Percentiles rank a stretch among this genome's conserved stretches.
These are phyloP conservation scores for Phoxinus dragarum DNA, from an alignment of 2,797 vertebrate genomes.

Conservation along the genomic window DNA sequence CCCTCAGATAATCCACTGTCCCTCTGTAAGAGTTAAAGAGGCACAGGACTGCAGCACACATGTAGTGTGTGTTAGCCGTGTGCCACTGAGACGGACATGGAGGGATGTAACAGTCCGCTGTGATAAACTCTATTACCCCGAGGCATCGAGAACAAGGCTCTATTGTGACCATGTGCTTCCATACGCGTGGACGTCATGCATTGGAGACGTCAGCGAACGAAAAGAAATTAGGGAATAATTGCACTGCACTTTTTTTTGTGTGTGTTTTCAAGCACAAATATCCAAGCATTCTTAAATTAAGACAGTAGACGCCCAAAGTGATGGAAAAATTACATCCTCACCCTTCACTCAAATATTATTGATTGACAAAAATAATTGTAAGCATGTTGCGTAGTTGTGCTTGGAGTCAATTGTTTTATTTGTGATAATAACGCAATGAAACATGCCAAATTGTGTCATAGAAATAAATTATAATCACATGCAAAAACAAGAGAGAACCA, in stretches of 20 bases:
- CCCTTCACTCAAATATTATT: not conserved
- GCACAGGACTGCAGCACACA: not conserved
- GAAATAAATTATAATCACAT: no score
- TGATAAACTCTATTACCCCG: slow-evolving; percentile 54
- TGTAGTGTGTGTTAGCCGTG: slow-evolving; percentile 47
- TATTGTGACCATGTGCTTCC: slow-evolving; percentile 63
- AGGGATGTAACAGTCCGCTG: slow-evolving; percentile 25
- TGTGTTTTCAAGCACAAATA: not conserved
- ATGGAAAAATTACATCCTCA: not conserved
- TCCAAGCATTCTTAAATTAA: not conserved
- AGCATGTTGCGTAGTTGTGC: not conserved
- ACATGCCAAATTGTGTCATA: no score
- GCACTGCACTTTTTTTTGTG: not conserved
- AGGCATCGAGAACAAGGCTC: slow-evolving; percentile 68
- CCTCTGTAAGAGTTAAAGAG: not conserved
- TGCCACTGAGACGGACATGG: slow-evolving; percentile 31
- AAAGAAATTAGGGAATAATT: not conserved
- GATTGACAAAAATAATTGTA: no score
- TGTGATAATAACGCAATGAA: not conserved
- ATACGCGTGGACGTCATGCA: slow-evolving; percentile 42
- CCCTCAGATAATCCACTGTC: not conserved
- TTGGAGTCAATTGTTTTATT: not conserved
- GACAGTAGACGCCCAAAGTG: not conserved
- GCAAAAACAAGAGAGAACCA: no score
- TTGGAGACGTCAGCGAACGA: slow-evolving; percentile 56